Conservation (phyloP, 2,797 vertebrate species). For the Coendou prehensilis region DNA sequence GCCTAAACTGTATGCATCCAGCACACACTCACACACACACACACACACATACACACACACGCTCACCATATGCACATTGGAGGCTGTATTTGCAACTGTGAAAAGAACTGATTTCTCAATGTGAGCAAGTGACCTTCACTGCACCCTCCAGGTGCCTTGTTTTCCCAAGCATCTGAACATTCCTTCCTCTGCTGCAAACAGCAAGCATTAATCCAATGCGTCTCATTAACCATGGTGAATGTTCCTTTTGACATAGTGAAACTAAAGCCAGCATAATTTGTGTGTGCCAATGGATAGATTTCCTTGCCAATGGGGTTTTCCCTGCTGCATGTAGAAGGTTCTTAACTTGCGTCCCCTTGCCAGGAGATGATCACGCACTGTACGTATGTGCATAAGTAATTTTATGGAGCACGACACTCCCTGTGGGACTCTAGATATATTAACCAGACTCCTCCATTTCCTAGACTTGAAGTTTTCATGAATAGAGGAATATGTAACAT, state of each 20-base stretch:
- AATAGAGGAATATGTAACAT: slow-evolving; percentile 63
- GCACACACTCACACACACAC: not conserved
- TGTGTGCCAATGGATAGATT: slow-evolving; percentile 51
- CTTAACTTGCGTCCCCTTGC: slow-evolving; percentile 68
- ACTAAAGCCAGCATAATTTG: slow-evolving; percentile 60
- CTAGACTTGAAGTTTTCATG: slow-evolving; percentile 71
- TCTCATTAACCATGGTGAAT: slow-evolving; percentile 71
- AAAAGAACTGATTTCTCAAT: slow-evolving; percentile 65
- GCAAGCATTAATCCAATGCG: slow-evolving; percentile 53
- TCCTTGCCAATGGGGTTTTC: slow-evolving; percentile 67
- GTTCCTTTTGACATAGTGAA: slow-evolving; percentile 66
- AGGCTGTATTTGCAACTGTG: not conserved
- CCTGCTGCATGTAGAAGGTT: slow-evolving; percentile 65
- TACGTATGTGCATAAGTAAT: slow-evolving; percentile 69
- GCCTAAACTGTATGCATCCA: slow-evolving; percentile 34
- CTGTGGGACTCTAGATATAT: slow-evolving; percentile 53
- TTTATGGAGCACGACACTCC: slow-evolving; percentile 70
- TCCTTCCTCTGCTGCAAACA: slow-evolving; percentile 62
- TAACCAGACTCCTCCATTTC: slow-evolving; percentile 76
- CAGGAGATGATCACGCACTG: slow-evolving; percentile 61
- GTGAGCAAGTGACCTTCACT: slow-evolving; percentile 72
- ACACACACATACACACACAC: not conserved
- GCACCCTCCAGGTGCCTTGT: slow-evolving; percentile 13
- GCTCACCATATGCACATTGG: not conserved
- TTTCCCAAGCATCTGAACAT: slow-evolving; percentile 72